Conservation (phyloP, 2,113 vertebrate genomes). For the Felis chaus region DNA sequence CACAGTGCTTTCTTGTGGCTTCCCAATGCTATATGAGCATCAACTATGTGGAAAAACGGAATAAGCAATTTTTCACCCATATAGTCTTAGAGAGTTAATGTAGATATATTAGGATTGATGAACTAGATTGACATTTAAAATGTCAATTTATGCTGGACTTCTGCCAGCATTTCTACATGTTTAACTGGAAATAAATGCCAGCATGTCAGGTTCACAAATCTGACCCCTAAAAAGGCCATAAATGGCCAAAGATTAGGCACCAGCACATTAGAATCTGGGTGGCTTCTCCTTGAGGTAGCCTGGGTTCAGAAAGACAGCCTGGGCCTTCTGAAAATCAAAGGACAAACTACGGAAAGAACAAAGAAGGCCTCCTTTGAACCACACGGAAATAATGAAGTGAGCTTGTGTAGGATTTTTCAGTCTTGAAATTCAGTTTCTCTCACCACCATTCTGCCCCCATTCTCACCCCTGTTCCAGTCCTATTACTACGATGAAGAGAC, state of each 20-base stretch:
- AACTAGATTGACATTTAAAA: neutral
- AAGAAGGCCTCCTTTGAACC: neutral
- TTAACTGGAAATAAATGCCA: neutral
- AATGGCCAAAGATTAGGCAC: neutral
- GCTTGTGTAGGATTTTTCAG: neutral
- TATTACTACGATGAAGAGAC: neutral
- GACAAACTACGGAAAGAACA: neutral
- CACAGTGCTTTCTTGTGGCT: neutral
- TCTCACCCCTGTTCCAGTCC: conserved; percentile 13
- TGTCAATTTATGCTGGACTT: neutral
- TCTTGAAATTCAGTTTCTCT: neutral
- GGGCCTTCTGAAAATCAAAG: neutral
- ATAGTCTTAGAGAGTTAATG: neutral
- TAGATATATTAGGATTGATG: neutral
- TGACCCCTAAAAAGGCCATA: neutral
- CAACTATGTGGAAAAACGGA: neutral
- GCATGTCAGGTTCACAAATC: neutral
- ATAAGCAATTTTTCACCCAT: neutral
- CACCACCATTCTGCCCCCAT: neutral
- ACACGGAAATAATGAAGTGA: neutral
- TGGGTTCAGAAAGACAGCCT: neutral
- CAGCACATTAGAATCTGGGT: neutral
- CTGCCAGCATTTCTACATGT: neutral
- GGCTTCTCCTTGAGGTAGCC: neutral
- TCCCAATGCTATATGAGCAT: neutral